Evolutionary conservation across 2,888 invertebrate species (phyloP), one percentile per base, ranked within the genome.

Genomic region (Cheilosia grossa): DNA sequence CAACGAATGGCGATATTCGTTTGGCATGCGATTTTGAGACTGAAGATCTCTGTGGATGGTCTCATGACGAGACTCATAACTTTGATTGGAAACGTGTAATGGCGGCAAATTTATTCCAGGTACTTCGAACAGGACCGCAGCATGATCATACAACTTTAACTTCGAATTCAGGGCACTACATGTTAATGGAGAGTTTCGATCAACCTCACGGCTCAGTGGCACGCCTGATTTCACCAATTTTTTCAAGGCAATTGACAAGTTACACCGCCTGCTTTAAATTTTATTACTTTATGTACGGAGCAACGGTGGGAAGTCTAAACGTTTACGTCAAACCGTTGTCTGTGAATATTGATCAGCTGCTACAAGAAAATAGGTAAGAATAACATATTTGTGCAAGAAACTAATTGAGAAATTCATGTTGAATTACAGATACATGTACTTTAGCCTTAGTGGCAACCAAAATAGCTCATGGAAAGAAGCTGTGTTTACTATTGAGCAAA

Each of bases 271-370:
- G 95, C 90, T 95, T 96, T 86, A 92, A 93, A 0, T 95, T 96
- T 89, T 96, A 94, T 92, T 97, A 96, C 89, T 96, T 96, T 89
- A 97, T 97, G 96, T 96, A 93, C 89, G 97, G 97, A 9, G 90
- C 90, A 86, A 93, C 93, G 0, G 94, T 93, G 13, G 95, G 94
- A 0, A 90, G 91, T 3, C 88, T 95, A 54, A 91, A 93, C 72
- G 92, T 94, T 0, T 89, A 94, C 82, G 89, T 94, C 5, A 94
- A 93, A 69, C 92, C 92, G 2, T 91, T 93, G 30, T 89, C 89
- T 0, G 24, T 90, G n/a, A 86, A 80, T 15, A 61, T 90, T 47
- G 87, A 88, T 0, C 64, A 87, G 5, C 54, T 89, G n/a, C 5
- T 87, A 1, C 88, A 89, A 21, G 88, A 88, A 5, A 19, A 19